Evolutionary conservation across 2,888 invertebrate species (phyloP), one percentile per base, ranked within the genome.

Genomic region (Aquatica leii): DNA sequence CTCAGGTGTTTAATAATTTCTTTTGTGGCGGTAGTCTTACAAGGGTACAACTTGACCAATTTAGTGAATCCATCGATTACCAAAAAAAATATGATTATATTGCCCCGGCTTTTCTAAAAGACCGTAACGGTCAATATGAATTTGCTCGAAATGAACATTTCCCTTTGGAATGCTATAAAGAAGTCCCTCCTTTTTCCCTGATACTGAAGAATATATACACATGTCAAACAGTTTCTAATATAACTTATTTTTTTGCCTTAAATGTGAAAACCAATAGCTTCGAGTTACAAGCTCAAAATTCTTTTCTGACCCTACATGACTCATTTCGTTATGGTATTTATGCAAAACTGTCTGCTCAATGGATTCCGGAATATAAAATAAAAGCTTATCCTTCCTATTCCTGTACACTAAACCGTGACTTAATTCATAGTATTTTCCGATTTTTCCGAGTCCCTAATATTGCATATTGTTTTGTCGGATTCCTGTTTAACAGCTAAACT

Each of bases 281-380:
- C 40, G 37, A 8, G 3, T 20, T 11, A 56, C 21, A 46, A 17
- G 20, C 34, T 56, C 56, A 8, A 20, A 6, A 2, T 11, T 18
- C 15, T 56, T 56, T 1, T n/a, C n/a, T n/a, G n/a, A n/a, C n/a
- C n/a, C n/a, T n/a, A n/a, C n/a, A n/a, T n/a, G n/a, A n/a, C n/a
- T 21, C 17, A 72, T 61, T 21, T 70, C 55, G 41, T 77, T 74
- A 67, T 76, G 76, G 15, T 60, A 58, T 1, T 62, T 59, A 21
- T 67, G 59, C 17, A 76, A 69, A 9, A 74, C 60, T 50, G 70
- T 70, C 5, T 59, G 72, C 70, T 69, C 70, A 69, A 75, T 71
- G n/a, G 55, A 60, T 20, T 59, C 14, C 1, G 74, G 74, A n/a
- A 72, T 66, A 57, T 70, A 67, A 59, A 69, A 72, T 24, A 65